A percentile compares a stretch with the other conserved stretches of the same genome.
Evolutionary conservation across 2,888 invertebrate genomes (phyloP).

Genomic region (Xanthia togata): DNA sequence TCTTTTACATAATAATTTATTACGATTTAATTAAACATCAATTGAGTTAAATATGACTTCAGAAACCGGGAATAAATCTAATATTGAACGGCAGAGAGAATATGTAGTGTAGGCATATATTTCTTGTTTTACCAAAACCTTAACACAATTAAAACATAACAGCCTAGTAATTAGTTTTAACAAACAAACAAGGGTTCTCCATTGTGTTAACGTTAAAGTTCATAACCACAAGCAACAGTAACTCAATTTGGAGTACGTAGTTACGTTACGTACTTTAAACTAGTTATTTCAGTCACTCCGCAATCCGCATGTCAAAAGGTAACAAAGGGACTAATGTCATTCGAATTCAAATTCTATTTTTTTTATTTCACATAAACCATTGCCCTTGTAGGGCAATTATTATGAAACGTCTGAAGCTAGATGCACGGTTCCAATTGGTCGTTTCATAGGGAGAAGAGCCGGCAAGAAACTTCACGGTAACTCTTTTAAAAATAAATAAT

Average conservation of each 20-base stretch:
- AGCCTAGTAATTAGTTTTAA: conserved; percentile 27
- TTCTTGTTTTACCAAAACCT: background rate
- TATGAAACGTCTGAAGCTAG: too few relatives aligned
- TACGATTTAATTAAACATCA: conserved; percentile 4
- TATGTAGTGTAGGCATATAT: background rate
- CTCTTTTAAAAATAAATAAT: too few relatives aligned
- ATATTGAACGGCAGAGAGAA: background rate
- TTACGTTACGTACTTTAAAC: too few relatives aligned
- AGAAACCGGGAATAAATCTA: background rate
- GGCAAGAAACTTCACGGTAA: too few relatives aligned
- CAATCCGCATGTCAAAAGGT: conserved; percentile 32
- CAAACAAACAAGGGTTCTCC: conserved; percentile 46
- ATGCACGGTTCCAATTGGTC: too few relatives aligned
- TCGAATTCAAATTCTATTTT: too few relatives aligned
- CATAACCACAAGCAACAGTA: conserved; percentile 26
- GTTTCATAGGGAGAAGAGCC: too few relatives aligned
- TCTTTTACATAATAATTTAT: background rate
- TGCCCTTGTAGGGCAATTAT: too few relatives aligned
- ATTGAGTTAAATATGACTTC: too few relatives aligned
- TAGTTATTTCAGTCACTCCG: conserved; percentile 20
- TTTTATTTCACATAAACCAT: too few relatives aligned
- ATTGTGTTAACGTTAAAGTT: conserved; percentile 42
- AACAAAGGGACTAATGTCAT: conserved; percentile 43
- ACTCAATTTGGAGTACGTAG: conserved; percentile 35
- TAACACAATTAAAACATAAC: conserved; percentile 3